phyloP scores from a whole-genome alignment of 1,140 invertebrate genomes.

The Paraescarpia echinospica region DNA sequence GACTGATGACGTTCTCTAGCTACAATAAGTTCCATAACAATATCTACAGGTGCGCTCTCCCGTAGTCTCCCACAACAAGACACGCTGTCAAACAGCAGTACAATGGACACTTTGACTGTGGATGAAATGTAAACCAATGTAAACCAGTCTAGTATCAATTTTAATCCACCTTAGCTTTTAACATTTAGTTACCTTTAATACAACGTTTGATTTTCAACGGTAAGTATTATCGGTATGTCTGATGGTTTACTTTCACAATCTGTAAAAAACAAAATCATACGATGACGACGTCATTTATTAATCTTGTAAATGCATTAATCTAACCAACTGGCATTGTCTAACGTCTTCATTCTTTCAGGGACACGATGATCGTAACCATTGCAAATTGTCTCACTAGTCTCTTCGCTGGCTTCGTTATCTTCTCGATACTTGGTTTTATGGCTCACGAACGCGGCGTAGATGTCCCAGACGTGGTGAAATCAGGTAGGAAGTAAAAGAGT shows the following conservation, averaged over 20 bases:
- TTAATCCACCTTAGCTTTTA: too few relatives aligned
- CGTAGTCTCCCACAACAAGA: background rate
- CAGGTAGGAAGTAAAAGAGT: background rate
- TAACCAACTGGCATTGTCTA: background rate
- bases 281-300: too few relatives aligned
- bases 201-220: too few relatives aligned
- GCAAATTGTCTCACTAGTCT: constrained; percentile 96
- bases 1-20: constrained; percentile 92
- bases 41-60: constrained; percentile 65
- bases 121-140: background rate
- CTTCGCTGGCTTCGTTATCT: constrained; percentile 98
- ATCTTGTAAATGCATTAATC: background rate
- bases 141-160: too few relatives aligned
- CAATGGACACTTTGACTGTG: background rate
- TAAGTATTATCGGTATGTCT: too few relatives aligned
- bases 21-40: constrained; percentile 92
- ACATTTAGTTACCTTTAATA: too few relatives aligned
- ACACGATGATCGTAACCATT: constrained; percentile 91
- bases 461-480: constrained; percentile 73
- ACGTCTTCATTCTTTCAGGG: constrained; percentile 49
- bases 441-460: constrained; percentile 79
- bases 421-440: constrained; percentile 98
- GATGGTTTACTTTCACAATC: too few relatives aligned
- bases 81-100: background rate
- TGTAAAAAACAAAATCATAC: too few relatives aligned